phyloP scores from a whole-genome alignment of 2,888 invertebrate genomes.

The Leptopilina syphax region DNA sequence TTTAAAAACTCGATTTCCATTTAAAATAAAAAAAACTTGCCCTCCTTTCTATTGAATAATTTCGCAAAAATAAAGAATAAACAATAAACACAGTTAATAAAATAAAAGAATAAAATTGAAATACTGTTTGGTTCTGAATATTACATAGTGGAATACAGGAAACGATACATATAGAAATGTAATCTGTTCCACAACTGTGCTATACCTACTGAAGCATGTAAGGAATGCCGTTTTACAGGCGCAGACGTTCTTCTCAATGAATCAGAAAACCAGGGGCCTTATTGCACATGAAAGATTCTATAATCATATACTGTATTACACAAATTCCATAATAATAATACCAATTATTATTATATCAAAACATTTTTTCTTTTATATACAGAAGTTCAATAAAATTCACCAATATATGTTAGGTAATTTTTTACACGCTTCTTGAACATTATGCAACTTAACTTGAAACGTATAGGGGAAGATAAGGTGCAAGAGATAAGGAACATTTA shows the following conservation, averaged over 20 bases:
- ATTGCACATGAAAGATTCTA: neutral
- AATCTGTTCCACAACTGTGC: conserved; percentile 19
- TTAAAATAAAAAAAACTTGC: too few species aligned
- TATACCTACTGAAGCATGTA: conserved; percentile 13
- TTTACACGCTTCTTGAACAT: neutral
- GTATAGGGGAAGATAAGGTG: neutral
- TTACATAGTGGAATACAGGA: conserved; percentile 38
- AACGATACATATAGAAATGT: conserved; percentile 34
- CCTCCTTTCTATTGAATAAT: too few species aligned
- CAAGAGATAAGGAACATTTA: neutral
- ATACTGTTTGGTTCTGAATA: conserved; percentile 50
- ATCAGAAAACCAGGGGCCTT: neutral
- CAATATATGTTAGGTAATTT: neutral
- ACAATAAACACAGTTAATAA: conserved; percentile 36
- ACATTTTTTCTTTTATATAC: neutral
- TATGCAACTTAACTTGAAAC: neutral
- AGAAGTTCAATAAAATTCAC: neutral
- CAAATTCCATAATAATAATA: neutral
- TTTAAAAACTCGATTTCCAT: too few species aligned
- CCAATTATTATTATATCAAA: too few species aligned
- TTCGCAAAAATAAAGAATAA: neutral
- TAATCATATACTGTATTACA: neutral
- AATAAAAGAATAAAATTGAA: neutral
- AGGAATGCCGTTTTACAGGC: conserved; percentile 23
- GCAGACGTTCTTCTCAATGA: conserved; percentile 19